Base-by-base conservation (phyloP, 2,888 invertebrate genomes). In the Epirrita christyi region DNA sequence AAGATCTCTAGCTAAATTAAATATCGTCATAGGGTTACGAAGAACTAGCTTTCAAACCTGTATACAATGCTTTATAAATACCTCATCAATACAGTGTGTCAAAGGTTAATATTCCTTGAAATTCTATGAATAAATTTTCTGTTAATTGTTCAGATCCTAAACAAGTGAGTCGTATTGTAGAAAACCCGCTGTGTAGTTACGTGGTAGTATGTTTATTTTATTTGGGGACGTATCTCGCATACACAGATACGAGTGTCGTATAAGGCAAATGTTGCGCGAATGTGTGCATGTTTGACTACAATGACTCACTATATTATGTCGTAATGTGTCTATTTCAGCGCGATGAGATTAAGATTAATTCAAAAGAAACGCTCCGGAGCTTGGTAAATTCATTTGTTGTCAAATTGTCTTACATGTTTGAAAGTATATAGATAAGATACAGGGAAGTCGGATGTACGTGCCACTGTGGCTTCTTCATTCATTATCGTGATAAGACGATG, bases 311-410 rank as follows among this genome's bases (percentile, higher is more conserved):
- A 69, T n/a, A n/a, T 87, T 81, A 21, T 21, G 21, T 80, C 81
- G 86, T 86, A 85, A 88, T 79, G 77, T 72, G 76, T 82, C 88
- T 89, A 87, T 89, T 89, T 90, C 85, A 86, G 88, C 81, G 76
- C 80, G 84, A 87, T 86, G 87, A 86, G 81, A 86, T 85, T 86
- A 85, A 85, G 80, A 86, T 78, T 75, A 78, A 78, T 74, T 75
- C 68, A 72, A 72, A 67, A 71, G 72, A 76, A 76, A 73, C 71
- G 60, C 55, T 55, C 46, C 62, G 45, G 29, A 58, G 55, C 57
- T 61, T 56, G 48, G 51, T 58, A 51, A 47, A 61, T 55, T 54
- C 50, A 55, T 56, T 45, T 57, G 48, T 41, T 49, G 59, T 56
- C 57, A 59, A 48, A 59, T 51, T 48, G 37, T 28, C 21, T 14